Evolutionary conservation across 2,113 vertebrate genomes (phyloP).

Genomic region (Cairina moschata): DNA sequence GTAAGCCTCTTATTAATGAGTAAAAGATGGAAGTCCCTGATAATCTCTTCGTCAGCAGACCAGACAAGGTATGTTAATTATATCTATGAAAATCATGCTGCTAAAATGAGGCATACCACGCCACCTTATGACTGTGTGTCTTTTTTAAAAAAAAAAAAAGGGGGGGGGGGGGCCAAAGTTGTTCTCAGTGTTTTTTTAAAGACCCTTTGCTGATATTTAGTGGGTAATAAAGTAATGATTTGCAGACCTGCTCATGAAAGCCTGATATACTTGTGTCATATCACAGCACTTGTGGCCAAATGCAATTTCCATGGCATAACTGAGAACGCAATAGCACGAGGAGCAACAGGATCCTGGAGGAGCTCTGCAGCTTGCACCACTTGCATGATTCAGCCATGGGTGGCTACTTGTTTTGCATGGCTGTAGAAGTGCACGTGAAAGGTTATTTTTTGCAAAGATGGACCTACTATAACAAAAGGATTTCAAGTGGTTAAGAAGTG

Average conservation of each 20-base stretch:
- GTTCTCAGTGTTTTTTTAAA: neutral
- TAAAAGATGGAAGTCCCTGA: conserved; percentile 7
- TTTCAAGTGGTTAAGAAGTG: neutral
- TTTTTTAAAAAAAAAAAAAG: neutral
- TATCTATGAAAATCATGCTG: neutral
- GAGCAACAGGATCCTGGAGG: neutral
- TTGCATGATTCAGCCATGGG: neutral
- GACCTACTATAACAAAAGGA: neutral
- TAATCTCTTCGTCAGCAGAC: neutral
- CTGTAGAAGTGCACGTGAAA: neutral
- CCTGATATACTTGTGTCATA: neutral
- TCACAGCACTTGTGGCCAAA: neutral
- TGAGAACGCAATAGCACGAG: neutral
- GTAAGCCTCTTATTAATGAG: neutral
- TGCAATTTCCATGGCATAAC: neutral
- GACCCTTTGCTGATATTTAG: neutral
- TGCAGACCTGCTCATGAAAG: neutral
- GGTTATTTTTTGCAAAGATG: neutral
- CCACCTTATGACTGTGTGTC: neutral
- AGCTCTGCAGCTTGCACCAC: neutral
- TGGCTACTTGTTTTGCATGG: neutral
- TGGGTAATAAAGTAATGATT: neutral
- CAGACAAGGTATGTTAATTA: neutral
- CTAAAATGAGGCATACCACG: neutral
- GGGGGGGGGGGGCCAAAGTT: neutral